A percentile compares a stretch with the other conserved stretches of the same genome.
phyloP scores from a whole-genome alignment of 2,888 invertebrate species.

The Linnaemya vulpina region DNA sequence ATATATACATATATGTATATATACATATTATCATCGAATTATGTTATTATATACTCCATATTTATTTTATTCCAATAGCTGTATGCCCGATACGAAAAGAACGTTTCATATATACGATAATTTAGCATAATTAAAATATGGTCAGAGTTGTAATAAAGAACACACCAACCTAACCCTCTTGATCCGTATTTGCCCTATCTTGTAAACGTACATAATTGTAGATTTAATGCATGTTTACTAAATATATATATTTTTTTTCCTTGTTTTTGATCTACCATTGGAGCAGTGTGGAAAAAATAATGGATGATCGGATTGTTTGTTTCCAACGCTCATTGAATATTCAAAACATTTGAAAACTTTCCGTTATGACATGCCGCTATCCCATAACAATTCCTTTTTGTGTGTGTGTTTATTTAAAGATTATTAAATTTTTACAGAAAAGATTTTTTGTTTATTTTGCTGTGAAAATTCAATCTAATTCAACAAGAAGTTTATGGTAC shows the following conservation, averaged over 20 bases:
- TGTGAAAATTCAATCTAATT: background rate
- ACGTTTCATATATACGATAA: background rate
- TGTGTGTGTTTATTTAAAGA: background rate
- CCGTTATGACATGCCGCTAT: background rate
- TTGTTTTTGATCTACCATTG: constrained; percentile 20
- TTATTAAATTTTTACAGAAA: background rate
- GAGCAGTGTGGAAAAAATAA: constrained; percentile 20
- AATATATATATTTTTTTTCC: too few relatives aligned
- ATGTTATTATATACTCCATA: background rate
- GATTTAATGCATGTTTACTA: constrained; percentile 39
- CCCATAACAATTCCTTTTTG: background rate
- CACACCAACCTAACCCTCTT: background rate
- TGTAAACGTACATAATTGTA: constrained; percentile 11
- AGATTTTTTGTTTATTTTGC: background rate
- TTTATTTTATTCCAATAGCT: background rate
- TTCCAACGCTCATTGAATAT: constrained; percentile 57
- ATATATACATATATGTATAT: background rate
- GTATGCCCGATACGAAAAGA: background rate
- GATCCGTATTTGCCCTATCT: background rate
- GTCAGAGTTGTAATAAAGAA: background rate
- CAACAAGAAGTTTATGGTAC: background rate
- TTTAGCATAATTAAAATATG: background rate
- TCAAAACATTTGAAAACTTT: constrained; percentile 52
- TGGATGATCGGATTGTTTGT: constrained; percentile 15
- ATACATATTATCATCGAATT: too few relatives aligned